A percentile compares a stretch with the other conserved stretches of the same genome.
Evolutionary conservation across 2,888 invertebrate genomes (phyloP).

Genomic region (Adela reaumurella): DNA sequence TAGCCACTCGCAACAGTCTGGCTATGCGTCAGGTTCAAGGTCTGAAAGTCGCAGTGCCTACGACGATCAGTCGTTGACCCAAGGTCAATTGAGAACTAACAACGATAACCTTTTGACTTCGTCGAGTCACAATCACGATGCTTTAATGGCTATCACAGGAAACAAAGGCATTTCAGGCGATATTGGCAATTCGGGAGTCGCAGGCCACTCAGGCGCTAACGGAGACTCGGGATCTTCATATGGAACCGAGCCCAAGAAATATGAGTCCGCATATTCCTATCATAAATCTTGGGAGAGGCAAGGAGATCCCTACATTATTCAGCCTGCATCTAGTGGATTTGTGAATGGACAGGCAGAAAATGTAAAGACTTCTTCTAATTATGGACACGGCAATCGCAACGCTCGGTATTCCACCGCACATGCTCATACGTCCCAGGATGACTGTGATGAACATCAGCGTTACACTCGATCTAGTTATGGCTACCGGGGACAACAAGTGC

Average conservation of each 20-base stretch:
- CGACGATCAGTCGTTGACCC: background rate
- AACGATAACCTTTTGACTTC: background rate
- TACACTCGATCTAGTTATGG: background rate
- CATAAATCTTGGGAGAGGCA: slow-evolving; percentile 51
- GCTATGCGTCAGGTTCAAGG: background rate
- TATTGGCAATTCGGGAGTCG: too few species aligned
- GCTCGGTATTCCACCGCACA: background rate
- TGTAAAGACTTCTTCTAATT: background rate
- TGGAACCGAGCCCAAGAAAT: slow-evolving; percentile 30
- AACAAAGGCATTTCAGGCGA: background rate
- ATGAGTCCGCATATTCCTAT: slow-evolving; percentile 47
- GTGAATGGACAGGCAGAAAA: background rate
- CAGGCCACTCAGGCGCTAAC: too few species aligned
- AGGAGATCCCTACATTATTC: slow-evolving; percentile 46
- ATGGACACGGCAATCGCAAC: background rate
- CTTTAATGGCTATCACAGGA: background rate
- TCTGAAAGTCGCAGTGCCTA: background rate
- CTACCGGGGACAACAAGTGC: slow-evolving; percentile 3
- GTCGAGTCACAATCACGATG: background rate
- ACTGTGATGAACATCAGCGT: background rate
- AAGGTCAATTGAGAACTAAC: background rate
- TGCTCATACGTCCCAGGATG: background rate
- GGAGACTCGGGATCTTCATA: too few species aligned
- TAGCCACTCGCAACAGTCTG: background rate
- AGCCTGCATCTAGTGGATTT: slow-evolving; percentile 23